Conservation (phyloP, 2,113 vertebrate species). For the Neolamprologus sp. region DNA sequence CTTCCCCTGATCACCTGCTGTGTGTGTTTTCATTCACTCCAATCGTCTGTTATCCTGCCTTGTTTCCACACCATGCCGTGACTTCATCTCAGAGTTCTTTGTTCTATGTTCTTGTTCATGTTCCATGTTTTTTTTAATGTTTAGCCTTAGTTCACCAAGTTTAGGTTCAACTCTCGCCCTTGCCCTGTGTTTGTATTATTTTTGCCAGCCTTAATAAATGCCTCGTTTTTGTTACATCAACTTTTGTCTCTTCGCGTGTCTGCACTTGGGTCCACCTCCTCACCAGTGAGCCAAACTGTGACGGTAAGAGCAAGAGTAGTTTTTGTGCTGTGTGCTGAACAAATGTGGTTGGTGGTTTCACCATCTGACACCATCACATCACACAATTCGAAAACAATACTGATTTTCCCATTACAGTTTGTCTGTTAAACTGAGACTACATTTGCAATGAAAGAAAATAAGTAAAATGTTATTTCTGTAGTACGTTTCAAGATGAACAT, state of each 20-base stretch:
- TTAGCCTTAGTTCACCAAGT: not conserved
- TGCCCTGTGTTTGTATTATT: not conserved
- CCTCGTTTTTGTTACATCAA: not conserved
- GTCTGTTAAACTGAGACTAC: not conserved
- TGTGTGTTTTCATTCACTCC: not conserved
- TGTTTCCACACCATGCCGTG: not conserved
- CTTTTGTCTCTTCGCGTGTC: accelerated
- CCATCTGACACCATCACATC: not conserved
- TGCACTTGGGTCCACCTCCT: not conserved
- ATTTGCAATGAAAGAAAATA: not conserved
- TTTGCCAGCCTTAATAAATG: not conserved
- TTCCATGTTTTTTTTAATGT: not conserved
- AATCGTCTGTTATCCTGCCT: not conserved
- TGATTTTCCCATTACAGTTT: not conserved
- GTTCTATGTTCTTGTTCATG: not conserved
- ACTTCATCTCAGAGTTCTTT: not conserved
- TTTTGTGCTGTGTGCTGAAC: not conserved
- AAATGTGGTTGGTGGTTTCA: not conserved
- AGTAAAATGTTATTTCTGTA: not conserved
- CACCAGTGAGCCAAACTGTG: not conserved
- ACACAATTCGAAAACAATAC: not conserved
- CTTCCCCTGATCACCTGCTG: too few relatives aligned
- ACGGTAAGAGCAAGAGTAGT: not conserved
- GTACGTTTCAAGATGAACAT: not conserved
- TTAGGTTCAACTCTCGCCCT: not conserved